A percentile compares a stretch with the other conserved stretches of the same genome.
Conservation (phyloP, 2,888 invertebrate species). For the Isotomurus palustris region DNA sequence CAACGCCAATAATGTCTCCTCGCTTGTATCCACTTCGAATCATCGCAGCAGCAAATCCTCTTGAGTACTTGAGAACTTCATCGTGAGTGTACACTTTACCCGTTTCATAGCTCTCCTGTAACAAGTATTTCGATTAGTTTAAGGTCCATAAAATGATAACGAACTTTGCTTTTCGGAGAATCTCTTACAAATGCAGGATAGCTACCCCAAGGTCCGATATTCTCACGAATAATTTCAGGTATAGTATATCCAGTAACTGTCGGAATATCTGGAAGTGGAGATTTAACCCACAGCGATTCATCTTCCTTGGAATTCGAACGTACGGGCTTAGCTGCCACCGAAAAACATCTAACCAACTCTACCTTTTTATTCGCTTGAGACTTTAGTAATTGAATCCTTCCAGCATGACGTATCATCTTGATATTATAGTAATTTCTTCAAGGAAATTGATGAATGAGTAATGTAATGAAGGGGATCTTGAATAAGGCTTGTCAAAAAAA, state of each 20-base stretch:
- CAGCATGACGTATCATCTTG: too few species aligned
- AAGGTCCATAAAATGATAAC: too few species aligned
- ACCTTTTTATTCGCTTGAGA: too few species aligned
- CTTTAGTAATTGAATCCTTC: too few species aligned
- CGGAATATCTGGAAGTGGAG: slow-evolving; percentile 17
- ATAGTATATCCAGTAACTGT: slow-evolving; percentile 30
- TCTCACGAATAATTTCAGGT: slow-evolving; percentile 34
- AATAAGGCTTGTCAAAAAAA: too few species aligned
- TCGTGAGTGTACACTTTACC: slow-evolving; percentile 63
- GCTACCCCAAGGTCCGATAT: slow-evolving; percentile 29
- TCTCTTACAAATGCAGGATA: slow-evolving; percentile 36
- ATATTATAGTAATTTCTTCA: too few species aligned
- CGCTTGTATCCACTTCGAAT: slow-evolving; percentile 57
- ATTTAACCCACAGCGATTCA: slow-evolving; percentile 25
- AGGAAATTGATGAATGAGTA: too few species aligned
- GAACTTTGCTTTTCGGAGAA: not conserved
- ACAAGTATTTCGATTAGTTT: slow-evolving; percentile 1
- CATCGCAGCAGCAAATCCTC: slow-evolving; percentile 53
- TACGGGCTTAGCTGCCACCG: slow-evolving; percentile 11
- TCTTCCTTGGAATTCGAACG: too few species aligned
- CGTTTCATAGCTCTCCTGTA: slow-evolving; percentile 48
- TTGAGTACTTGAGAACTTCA: slow-evolving; percentile 56
- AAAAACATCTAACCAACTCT: too few species aligned
- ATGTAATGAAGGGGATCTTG: too few species aligned
- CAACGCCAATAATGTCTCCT: slow-evolving; percentile 65